A percentile compares a stretch with the other conserved stretches of the same genome.
phyloP scores from a whole-genome alignment of 2,888 invertebrate species.

The Mantis religiosa region DNA sequence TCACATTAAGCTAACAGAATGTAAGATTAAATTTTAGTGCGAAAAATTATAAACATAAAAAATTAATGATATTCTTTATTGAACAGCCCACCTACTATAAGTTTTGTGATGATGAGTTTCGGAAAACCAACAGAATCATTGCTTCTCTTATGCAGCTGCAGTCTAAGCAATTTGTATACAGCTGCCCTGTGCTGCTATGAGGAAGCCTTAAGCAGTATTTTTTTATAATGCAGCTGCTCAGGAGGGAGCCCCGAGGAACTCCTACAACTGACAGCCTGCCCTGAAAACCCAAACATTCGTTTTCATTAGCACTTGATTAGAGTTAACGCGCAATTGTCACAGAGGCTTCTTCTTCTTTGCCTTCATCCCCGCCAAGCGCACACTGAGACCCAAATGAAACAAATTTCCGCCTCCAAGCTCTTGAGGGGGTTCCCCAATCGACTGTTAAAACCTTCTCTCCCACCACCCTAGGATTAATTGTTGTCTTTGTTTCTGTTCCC shows the following conservation, averaged over 20 bases:
- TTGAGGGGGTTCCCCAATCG: conserved; percentile 31
- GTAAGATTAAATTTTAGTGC: too few relatives aligned
- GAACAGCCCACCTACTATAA: too few relatives aligned
- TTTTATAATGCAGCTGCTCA: background rate
- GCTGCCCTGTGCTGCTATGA: conserved; percentile 11
- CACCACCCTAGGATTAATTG: conserved; percentile 3
- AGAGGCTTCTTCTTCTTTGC: background rate
- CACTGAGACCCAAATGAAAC: conserved; percentile 28
- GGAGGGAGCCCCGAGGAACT: background rate
- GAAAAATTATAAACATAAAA: too few relatives aligned
- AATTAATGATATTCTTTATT: too few relatives aligned
- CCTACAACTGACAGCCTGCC: background rate
- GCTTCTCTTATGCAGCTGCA: background rate
- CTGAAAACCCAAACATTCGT: conserved; percentile 24
- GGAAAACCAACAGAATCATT: too few relatives aligned
- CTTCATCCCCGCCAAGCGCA: background rate
- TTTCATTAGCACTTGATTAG: conserved; percentile 27
- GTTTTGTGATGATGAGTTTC: too few relatives aligned
- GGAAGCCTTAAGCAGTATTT: conserved; percentile 3
- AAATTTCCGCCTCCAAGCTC: conserved; percentile 29
- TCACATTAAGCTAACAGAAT: too few relatives aligned
- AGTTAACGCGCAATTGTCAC: conserved; percentile 14
- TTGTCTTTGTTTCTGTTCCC: conserved; percentile 7
- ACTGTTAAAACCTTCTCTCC: conserved; percentile 18
- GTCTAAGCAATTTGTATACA: background rate